These are phyloP conservation scores for Macrostomum cliftonense DNA, from an alignment of 2,888 invertebrate species.

Conservation along the genomic window DNA sequence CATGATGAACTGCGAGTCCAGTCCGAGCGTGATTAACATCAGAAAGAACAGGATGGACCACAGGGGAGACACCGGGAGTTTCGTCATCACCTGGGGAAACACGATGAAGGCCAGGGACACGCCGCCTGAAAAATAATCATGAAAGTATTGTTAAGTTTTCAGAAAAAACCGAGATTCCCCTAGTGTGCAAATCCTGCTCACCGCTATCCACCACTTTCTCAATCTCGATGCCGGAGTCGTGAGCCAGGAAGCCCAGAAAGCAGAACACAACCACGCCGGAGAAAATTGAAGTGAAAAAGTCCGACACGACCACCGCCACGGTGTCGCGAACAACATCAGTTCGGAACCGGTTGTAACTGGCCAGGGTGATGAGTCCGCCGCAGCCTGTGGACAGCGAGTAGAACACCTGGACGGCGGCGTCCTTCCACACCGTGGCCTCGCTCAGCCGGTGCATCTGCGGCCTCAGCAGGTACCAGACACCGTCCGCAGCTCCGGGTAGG, in stretches of 20 bases:
- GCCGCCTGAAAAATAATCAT: not conserved
- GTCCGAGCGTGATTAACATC: slow-evolving; percentile 3
- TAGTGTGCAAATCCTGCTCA: no score
- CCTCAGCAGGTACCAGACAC: slow-evolving; percentile 27
- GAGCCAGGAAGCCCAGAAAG: no score
- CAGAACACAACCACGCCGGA: no score
- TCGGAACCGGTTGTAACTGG: slow-evolving; percentile 30
- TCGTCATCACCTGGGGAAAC: slow-evolving; percentile 4
- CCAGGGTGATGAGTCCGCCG: slow-evolving; percentile 32
- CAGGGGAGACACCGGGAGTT: slow-evolving; percentile 4
- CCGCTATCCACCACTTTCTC: no score
- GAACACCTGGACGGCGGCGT: slow-evolving; percentile 34
- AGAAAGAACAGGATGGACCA: slow-evolving; percentile 8
- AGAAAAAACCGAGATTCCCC: no score
- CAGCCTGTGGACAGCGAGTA: slow-evolving; percentile 32
- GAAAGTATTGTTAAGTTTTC: no score
- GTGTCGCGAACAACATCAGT: no score
- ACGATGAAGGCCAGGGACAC: slow-evolving; percentile 7
- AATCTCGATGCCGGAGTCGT: no score
- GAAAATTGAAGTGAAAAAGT: no score
- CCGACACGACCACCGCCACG: no score
- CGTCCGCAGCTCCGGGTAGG: slow-evolving; percentile 23
- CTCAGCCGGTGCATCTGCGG: slow-evolving; percentile 22
- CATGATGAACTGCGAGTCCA: slow-evolving; percentile 6
- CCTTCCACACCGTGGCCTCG: slow-evolving; percentile 31